A percentile compares a stretch with the other conserved stretches of the same genome.
Conservation (phyloP, 2,797 vertebrate species). For the Takifugu rubripes region DNA sequence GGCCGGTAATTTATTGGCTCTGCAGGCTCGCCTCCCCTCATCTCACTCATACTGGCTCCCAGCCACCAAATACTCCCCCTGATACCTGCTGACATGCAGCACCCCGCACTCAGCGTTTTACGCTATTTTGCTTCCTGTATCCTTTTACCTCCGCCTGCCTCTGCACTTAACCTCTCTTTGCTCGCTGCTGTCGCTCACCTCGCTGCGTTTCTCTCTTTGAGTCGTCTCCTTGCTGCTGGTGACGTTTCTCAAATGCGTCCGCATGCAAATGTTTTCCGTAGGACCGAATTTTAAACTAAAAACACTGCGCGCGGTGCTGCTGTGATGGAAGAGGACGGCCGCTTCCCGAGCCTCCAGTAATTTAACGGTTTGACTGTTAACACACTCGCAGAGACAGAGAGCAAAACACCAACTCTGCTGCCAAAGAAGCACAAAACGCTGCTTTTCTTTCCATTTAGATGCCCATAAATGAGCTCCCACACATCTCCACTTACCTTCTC, state of each 20-base stretch:
- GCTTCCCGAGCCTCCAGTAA: conserved; percentile 33
- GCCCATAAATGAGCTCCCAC: neutral
- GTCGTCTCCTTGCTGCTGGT: conserved; percentile 14
- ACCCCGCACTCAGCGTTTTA: conserved; percentile 55
- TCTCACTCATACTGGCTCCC: conserved; percentile 72
- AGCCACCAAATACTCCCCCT: conserved; percentile 73
- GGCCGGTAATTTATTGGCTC: conserved; percentile 79
- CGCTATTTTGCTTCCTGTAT: conserved; percentile 45
- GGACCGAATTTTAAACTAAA: neutral
- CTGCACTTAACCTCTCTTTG: conserved; percentile 13
- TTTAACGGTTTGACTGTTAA: conserved; percentile 69
- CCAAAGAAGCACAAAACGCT: conserved; percentile 11
- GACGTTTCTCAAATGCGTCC: too few relatives aligned
- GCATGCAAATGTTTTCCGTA: too few relatives aligned
- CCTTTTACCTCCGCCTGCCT: conserved; percentile 19
- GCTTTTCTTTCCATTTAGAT: conserved; percentile 29
- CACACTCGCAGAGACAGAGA: conserved; percentile 33
- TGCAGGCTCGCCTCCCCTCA: conserved; percentile 74
- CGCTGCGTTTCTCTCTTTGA: conserved; percentile 12
- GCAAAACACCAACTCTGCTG: conserved; percentile 18
- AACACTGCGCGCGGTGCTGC: neutral
- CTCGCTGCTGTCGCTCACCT: conserved; percentile 17
- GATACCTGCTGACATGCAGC: conserved; percentile 59
- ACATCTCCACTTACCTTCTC: neutral
- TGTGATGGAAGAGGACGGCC: neutral